A percentile compares a stretch with the other conserved stretches of the same genome.
These are phyloP conservation scores for Nomada flava DNA, from an alignment of 2,888 invertebrate genomes.

Conservation along the genomic window DNA sequence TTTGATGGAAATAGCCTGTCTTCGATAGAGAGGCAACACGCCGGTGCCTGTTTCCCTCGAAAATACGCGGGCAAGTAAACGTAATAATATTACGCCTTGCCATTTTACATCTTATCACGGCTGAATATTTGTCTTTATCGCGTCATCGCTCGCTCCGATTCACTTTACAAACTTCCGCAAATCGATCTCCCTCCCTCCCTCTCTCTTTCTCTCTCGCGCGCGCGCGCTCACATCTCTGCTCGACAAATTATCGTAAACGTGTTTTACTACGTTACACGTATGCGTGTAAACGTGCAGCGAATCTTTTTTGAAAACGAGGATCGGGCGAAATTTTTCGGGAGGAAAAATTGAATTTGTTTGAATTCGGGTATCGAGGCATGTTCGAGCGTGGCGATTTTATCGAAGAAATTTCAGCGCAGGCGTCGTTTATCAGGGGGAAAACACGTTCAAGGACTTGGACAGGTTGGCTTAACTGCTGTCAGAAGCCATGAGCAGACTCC, in stretches of 20 bases:
- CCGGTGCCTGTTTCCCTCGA: constrained; percentile 7
- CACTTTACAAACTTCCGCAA: neutral
- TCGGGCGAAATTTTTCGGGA: too few species aligned
- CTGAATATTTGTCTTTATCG: neutral
- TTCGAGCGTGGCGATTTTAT: too few species aligned
- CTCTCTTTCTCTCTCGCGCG: too few species aligned
- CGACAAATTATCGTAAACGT: too few species aligned
- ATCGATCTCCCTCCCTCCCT: constrained; percentile 2
- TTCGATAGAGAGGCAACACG: constrained; percentile 25
- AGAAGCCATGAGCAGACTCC: neutral
- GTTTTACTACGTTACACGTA: too few species aligned
- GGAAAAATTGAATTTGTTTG: too few species aligned
- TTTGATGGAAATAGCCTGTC: constrained; percentile 64
- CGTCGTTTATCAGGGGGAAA: neutral
- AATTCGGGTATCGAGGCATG: too few species aligned
- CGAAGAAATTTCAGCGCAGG: too few species aligned
- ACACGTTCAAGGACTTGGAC: neutral
- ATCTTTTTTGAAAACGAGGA: too few species aligned
- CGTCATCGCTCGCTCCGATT: neutral
- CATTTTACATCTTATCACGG: constrained; percentile 13
- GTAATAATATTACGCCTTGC: too few species aligned
- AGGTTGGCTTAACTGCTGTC: neutral
- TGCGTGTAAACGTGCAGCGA: too few species aligned
- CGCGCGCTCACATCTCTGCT: too few species aligned
- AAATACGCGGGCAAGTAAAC: constrained; percentile 12